Conservation (phyloP, 2,113 vertebrate species). For the Gorsachius goisagi region DNA sequence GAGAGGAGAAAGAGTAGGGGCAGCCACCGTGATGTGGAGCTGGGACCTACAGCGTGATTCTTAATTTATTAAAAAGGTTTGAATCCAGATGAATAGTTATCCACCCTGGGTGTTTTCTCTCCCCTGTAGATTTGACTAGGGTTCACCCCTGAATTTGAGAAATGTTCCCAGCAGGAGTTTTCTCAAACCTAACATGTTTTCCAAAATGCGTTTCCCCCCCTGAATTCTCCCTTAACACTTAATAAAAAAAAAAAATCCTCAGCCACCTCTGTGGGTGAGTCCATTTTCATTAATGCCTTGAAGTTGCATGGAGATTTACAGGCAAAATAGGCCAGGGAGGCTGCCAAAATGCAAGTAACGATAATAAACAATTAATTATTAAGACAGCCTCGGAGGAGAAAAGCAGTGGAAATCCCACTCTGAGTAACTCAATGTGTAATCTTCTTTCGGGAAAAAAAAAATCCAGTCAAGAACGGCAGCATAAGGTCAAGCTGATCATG, state of each 20-base stretch:
- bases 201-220: not conserved
- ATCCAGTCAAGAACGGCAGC: not conserved
- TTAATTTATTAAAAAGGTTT: not conserved
- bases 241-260: not conserved
- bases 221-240: not conserved
- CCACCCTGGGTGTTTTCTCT: not conserved
- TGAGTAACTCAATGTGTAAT: not conserved
- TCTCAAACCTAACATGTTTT: not conserved
- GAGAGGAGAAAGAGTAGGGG: not conserved
- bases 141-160: not conserved
- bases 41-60: not conserved
- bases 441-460: not conserved
- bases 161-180: not conserved
- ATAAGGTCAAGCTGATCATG: conserved; percentile 27
- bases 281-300: not conserved
- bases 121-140: not conserved
- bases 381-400: not conserved
- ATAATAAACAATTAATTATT: not conserved
- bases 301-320: not conserved
- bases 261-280: not conserved
- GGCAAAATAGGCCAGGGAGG: not conserved
- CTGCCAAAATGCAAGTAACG: not conserved
- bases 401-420: not conserved
- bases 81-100: not conserved
- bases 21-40: not conserved